Evolutionary conservation across 2,113 vertebrate species (phyloP), one percentile per base, ranked within the genome.

Genomic region (Pithys albifrons): DNA sequence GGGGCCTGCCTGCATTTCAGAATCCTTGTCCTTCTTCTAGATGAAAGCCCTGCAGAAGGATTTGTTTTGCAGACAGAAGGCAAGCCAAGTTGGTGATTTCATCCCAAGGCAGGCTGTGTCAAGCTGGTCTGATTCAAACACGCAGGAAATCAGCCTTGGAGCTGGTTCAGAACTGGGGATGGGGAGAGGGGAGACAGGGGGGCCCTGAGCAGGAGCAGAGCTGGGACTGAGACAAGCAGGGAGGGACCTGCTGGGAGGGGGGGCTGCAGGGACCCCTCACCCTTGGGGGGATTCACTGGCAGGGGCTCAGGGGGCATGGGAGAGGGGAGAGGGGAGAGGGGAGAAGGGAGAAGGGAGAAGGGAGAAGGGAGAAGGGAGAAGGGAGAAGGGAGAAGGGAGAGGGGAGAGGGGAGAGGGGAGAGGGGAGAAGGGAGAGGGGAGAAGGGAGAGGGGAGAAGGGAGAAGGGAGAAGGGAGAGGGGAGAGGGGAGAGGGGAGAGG

Each of bases 61-160:
- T 97, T 97, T 97, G 91, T 96, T 96, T 97, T 95, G 81, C 95
- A 97, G 96, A 94, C 94, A 89, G 95, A 89, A 96, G 75, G 89
- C 94, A 96, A 97, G 97, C 96, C 96, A 97, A 97, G 91, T 96
- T 95, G 96, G 95, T 97, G 97, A 97, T 96, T 97, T 97, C 96
- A 97, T 97, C 94, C 91, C 88, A 76, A 97, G 95, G 94, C 96
- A 97, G 96, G 95, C 96, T 97, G 94, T 96, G 95, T 97, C 96
- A 96, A 97, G 96, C 96, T 97, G 96, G 95, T 93, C 93, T 94
- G 91, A 97, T 97, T 96, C 95, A 97, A 96, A 94, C 94, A 95
- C 0, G 90, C 96, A 97, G 96, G 96, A 97, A 97, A 97, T 97
- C 96, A 96, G 72, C 33, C 91, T 93, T 97, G 97, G 96, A 97